Conservation (phyloP, 2,888 invertebrate genomes). For the Diarsia rubi region DNA sequence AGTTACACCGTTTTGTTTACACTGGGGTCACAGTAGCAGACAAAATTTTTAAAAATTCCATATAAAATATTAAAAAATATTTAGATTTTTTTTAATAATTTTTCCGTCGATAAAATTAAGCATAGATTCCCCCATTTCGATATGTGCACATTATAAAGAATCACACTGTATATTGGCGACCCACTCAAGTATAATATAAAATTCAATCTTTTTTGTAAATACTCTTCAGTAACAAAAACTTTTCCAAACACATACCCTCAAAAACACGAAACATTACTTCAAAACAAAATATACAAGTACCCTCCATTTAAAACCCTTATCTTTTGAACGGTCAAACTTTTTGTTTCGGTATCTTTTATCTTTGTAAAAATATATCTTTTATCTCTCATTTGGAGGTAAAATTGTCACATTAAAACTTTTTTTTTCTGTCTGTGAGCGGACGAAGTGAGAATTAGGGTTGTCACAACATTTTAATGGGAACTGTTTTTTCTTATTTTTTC, state of each 20-base stretch:
- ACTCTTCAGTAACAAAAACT: slow-evolving; percentile 4
- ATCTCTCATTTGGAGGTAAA: slow-evolving; percentile 24
- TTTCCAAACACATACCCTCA: not conserved
- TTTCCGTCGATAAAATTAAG: no score
- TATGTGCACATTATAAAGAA: no score
- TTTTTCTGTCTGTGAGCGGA: slow-evolving; percentile 18
- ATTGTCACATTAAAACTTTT: slow-evolving; percentile 52
- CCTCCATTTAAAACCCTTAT: slow-evolving; percentile 36
- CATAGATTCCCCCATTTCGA: no score
- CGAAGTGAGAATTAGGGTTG: slow-evolving; percentile 26
- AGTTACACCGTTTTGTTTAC: no score
- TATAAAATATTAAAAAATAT: no score
- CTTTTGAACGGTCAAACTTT: slow-evolving; percentile 37
- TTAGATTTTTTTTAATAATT: no score
- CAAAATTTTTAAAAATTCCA: no score
- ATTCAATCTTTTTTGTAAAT: not conserved
- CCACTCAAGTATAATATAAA: not conserved
- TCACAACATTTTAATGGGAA: not conserved
- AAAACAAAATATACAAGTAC: slow-evolving; percentile 31
- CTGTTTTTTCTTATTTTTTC: not conserved
- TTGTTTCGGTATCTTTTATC: slow-evolving; percentile 43
- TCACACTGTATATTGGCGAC: not conserved
- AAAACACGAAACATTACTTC: slow-evolving; percentile 39
- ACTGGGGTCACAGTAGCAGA: no score
- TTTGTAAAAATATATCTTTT: slow-evolving; percentile 32